Evolutionary conservation across 53 echinoderm and acorn worm species (phyloP).

Genomic region (Mesocentrotus franciscanus): DNA sequence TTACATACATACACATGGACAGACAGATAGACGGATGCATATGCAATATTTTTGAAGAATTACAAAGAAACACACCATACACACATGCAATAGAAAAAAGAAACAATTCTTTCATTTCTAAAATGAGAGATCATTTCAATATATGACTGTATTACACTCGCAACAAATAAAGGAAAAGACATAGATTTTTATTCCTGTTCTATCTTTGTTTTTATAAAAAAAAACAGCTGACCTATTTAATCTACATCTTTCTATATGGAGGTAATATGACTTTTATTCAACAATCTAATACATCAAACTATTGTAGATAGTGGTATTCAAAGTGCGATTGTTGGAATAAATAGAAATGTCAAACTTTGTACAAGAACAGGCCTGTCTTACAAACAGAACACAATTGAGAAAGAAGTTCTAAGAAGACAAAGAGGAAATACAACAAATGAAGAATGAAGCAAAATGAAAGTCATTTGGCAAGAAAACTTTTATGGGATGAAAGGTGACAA

Average conservation of each 20-base stretch:
- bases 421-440: slow-evolving; percentile 9
- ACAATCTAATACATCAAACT: slow-evolving; percentile 11
- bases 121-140: slow-evolving; percentile 29
- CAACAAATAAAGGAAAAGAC: slow-evolving; percentile 5
- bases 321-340: slow-evolving; percentile 56
- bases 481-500: not conserved
- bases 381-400: not conserved
- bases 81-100: slow-evolving; percentile 63
- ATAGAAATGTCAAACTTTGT: slow-evolving; percentile 66
- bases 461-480: slow-evolving; percentile 59
- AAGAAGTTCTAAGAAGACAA: slow-evolving; percentile 32
- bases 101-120: slow-evolving; percentile 15
- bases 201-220: not conserved
- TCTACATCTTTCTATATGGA: not conserved
- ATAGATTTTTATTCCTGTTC: not conserved
- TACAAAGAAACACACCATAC: slow-evolving; percentile 46
- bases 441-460: slow-evolving; percentile 50
- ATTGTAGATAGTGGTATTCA: not conserved
- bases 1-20: slow-evolving; percentile 59
- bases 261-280: not conserved
- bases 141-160: slow-evolving; percentile 21
- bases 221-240: not conserved
- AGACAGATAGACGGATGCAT: slow-evolving; percentile 44
- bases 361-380: slow-evolving; percentile 38
- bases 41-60: slow-evolving; percentile 43